Conservation (phyloP, 1,140 invertebrate species). For the Drosophila carrolli region DNA sequence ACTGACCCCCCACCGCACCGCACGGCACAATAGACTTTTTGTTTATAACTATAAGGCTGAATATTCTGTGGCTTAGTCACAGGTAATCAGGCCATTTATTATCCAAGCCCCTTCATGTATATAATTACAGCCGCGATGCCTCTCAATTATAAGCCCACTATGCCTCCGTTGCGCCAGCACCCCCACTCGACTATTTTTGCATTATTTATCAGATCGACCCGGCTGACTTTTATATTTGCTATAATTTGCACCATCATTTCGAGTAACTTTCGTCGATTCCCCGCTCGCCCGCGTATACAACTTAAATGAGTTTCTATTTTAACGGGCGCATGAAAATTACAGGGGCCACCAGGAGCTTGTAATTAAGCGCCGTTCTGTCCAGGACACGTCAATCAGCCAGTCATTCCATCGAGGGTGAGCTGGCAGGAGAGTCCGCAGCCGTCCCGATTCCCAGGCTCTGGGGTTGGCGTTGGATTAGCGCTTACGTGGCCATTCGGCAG, state of each 20-base stretch:
- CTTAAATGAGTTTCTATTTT: conserved; percentile 63
- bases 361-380: conserved; percentile 66
- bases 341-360: conserved; percentile 57
- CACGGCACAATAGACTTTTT: not conserved
- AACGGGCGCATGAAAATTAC: conserved; percentile 67
- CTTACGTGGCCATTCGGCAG: conserved; percentile 68
- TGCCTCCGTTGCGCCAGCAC: conserved; percentile 10
- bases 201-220: conserved; percentile 65
- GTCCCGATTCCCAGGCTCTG: conserved; percentile 54
- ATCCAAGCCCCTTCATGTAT: conserved; percentile 40
- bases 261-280: conserved; percentile 28
- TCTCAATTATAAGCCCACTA: conserved; percentile 52
- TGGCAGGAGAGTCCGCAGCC: conserved; percentile 39
- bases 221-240: conserved; percentile 48
- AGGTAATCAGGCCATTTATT: conserved; percentile 55
- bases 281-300: conserved; percentile 37
- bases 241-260: conserved; percentile 63
- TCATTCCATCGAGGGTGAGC: conserved; percentile 32
- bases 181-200: conserved; percentile 49
- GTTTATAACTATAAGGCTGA: conserved; percentile 27
- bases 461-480: conserved; percentile 32
- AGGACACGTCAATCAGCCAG: conserved; percentile 65
- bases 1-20: not conserved
- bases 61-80: conserved; percentile 45
- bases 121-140: conserved; percentile 48